These are phyloP conservation scores for Gryllus bimaculatus DNA, from an alignment of 1,140 invertebrate genomes.

Conservation along the genomic window DNA sequence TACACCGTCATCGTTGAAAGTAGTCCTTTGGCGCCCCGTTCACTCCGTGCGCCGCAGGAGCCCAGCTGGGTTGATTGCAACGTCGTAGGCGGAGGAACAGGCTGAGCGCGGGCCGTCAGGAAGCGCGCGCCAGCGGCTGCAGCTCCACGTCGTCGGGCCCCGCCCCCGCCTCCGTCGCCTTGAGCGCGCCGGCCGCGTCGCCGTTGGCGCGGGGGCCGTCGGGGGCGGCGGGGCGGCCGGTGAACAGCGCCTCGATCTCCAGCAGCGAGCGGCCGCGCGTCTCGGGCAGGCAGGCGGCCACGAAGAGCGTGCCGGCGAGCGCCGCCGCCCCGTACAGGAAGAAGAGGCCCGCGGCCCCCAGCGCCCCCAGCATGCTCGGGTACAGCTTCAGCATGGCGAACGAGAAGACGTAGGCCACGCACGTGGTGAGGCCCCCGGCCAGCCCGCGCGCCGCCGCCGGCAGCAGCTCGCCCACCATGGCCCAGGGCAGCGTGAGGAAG, in stretches of 20 bases:
- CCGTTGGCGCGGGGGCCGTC: background rate
- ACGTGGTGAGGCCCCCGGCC: slow-evolving; percentile 53
- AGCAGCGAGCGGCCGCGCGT: slow-evolving; percentile 56
- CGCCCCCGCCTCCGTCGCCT: background rate
- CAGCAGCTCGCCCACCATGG: slow-evolving; percentile 65
- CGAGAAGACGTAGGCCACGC: slow-evolving; percentile 56
- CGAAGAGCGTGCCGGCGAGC: slow-evolving; percentile 55
- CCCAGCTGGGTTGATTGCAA: no score
- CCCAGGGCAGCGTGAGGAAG: slow-evolving; percentile 57
- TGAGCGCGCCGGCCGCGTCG: no score
- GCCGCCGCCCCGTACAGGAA: slow-evolving; percentile 59
- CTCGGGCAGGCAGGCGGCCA: slow-evolving; percentile 62
- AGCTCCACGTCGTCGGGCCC: background rate
- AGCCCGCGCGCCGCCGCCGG: slow-evolving; percentile 54
- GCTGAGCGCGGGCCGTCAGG: no score
- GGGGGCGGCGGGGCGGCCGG: background rate
- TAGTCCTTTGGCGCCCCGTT: no score
- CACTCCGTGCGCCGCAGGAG: no score
- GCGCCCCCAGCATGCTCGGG: slow-evolving; percentile 41
- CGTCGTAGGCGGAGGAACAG: no score
- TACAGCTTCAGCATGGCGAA: slow-evolving; percentile 68
- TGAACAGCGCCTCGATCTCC: slow-evolving; percentile 10
- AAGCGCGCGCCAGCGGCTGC: background rate
- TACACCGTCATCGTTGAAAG: no score
- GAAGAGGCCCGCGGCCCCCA: slow-evolving; percentile 56